These are phyloP conservation scores for Plusia festucae DNA, from an alignment of 2,888 invertebrate species.

Conservation along the genomic window DNA sequence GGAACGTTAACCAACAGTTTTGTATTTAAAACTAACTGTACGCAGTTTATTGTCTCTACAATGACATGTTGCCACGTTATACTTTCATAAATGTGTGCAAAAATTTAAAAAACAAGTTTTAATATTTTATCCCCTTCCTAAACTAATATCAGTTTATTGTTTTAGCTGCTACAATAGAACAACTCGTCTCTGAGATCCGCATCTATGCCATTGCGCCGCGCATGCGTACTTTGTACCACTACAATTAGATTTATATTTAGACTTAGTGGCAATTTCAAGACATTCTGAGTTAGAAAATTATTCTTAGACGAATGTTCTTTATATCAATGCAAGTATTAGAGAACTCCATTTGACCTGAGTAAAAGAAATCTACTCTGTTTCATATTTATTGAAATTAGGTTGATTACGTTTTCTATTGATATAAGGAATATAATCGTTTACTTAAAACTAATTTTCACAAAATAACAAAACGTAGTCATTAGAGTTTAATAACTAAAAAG, in stretches of 20 bases:
- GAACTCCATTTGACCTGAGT: background rate
- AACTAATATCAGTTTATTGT: constrained; percentile 78
- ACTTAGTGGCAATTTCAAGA: constrained; percentile 67
- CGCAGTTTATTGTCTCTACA: background rate
- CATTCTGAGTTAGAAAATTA: constrained; percentile 69
- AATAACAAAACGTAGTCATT: constrained; percentile 52
- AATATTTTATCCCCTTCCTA: constrained; percentile 35
- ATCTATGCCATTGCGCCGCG: constrained; percentile 78
- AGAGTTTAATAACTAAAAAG: constrained; percentile 35
- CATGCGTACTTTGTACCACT: constrained; percentile 75
- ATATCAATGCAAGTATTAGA: constrained; percentile 28
- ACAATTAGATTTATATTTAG: constrained; percentile 66
- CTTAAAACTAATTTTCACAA: constrained; percentile 53
- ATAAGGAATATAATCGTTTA: constrained; percentile 62
- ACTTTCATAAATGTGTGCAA: too few species aligned
- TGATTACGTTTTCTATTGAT: constrained; percentile 19
- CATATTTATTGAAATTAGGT: background rate
- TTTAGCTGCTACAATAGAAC: constrained; percentile 95
- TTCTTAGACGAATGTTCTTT: constrained; percentile 53
- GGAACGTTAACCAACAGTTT: background rate
- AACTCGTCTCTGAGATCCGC: constrained; percentile 91
- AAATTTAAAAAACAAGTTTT: background rate
- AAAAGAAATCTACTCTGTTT: background rate
- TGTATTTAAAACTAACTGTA: background rate
- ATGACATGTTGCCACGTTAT: too few species aligned